Evolutionary conservation across 2,888 invertebrate genomes (phyloP).

Genomic region (Amblyteles armatorius): DNA sequence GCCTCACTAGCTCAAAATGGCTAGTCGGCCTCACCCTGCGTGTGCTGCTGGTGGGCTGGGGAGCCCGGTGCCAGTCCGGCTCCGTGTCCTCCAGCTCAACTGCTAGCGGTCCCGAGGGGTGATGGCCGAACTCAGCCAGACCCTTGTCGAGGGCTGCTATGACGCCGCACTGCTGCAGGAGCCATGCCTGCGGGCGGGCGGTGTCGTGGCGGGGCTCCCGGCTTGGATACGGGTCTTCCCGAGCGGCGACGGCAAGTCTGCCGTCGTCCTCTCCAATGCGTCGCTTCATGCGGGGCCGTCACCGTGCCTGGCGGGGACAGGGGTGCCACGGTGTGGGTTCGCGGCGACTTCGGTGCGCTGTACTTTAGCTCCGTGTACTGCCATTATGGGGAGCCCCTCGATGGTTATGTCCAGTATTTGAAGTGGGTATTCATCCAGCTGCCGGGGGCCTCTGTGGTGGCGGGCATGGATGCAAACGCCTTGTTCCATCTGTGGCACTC

Average conservation of each 20-base stretch:
- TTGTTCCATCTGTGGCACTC: too few species aligned
- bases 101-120: slow-evolving; percentile 31
- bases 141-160: slow-evolving; percentile 21
- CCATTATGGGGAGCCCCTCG: too few species aligned
- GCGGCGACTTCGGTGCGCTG: neutral
- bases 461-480: too few species aligned
- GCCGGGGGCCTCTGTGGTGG: too few species aligned
- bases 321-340: slow-evolving; percentile 18
- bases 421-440: too few species aligned
- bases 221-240: slow-evolving; percentile 35
- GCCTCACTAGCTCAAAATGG: too few species aligned
- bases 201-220: slow-evolving; percentile 20
- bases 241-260: slow-evolving; percentile 24
- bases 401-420: too few species aligned
- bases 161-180: slow-evolving; percentile 42
- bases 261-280: neutral
- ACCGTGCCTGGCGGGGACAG: neutral
- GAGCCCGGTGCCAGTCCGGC: neutral
- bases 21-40: neutral
- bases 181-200: slow-evolving; percentile 26
- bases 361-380: too few species aligned
- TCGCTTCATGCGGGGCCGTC: neutral
- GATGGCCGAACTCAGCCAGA: slow-evolving; percentile 35
- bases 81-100: slow-evolving; percentile 28
- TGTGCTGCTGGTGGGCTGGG: neutral